A percentile compares a stretch with the other conserved stretches of the same genome.
Evolutionary conservation across 2,797 vertebrate species (phyloP).

Genomic region (Nyctibius grandis): DNA sequence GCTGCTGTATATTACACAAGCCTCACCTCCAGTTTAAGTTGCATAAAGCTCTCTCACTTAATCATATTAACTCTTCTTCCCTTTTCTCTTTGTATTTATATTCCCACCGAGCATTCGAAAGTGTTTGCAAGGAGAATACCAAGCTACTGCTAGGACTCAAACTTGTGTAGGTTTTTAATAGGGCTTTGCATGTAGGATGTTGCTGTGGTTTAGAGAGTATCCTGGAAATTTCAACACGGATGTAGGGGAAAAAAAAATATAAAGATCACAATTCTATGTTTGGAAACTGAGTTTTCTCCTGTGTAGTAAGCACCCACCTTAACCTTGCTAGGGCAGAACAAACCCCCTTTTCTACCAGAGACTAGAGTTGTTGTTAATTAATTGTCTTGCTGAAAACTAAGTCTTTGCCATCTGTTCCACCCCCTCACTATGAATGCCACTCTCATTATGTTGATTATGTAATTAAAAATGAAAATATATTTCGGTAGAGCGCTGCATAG

Average conservation of each 20-base stretch:
- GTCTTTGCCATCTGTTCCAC: constrained; percentile 63
- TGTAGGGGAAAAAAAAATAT: not conserved
- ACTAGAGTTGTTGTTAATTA: constrained; percentile 39
- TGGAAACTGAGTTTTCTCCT: not conserved
- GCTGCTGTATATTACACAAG: not conserved
- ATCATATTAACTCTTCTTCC: not conserved
- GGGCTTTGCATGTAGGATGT: not conserved
- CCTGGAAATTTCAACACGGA: not conserved
- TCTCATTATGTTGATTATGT: constrained; percentile 56
- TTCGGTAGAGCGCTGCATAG: constrained; percentile 48
- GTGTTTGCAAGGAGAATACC: not conserved
- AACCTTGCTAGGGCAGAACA: not conserved
- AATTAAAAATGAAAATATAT: constrained; percentile 64
- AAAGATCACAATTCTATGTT: not conserved
- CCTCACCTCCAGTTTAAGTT: not conserved
- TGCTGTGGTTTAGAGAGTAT: not conserved
- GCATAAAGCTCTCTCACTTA: not conserved
- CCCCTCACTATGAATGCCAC: constrained; percentile 51
- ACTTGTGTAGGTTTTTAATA: not conserved
- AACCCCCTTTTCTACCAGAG: constrained; percentile 1
- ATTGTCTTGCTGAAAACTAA: constrained; percentile 33
- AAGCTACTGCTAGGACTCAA: not conserved
- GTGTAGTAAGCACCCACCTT: not conserved
- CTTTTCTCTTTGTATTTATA: not conserved
- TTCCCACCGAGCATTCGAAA: not conserved